phyloP scores from a whole-genome alignment of 2,888 invertebrate species.

The Drosophila incognita region DNA sequence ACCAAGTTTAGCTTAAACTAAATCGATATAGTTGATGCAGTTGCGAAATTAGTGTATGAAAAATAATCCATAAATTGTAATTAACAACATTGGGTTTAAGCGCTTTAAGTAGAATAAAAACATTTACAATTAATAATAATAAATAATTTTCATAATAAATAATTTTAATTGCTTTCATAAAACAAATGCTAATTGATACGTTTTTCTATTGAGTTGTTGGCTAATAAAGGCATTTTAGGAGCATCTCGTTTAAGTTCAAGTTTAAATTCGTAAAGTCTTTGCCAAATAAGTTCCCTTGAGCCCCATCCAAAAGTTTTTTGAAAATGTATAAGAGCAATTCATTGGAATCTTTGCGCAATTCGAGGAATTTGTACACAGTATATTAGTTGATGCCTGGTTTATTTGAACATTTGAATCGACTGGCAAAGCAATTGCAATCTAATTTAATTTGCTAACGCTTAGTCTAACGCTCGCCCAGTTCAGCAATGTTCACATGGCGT shows the following conservation, averaged over 20 bases:
- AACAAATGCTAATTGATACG: background rate
- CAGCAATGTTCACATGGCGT: constrained; percentile 52
- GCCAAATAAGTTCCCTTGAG: background rate
- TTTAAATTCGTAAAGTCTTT: background rate
- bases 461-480: constrained; percentile 6
- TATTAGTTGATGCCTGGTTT: constrained; percentile 25
- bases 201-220: background rate
- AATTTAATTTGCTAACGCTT: constrained; percentile 62
- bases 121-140: background rate
- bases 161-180: background rate
- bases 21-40: background rate
- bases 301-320: constrained; percentile 1
- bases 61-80: background rate
- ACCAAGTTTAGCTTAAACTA: background rate
- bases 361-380: constrained; percentile 26
- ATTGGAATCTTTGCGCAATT: constrained; percentile 9
- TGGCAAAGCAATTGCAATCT: constrained; percentile 64
- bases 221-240: background rate
- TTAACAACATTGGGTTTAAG: background rate
- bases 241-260: background rate
- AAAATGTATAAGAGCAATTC: constrained; percentile 1
- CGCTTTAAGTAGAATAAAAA: background rate
- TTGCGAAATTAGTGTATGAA: background rate
- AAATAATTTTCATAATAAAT: background rate
- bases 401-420: constrained; percentile 57